Base-by-base conservation (phyloP, 2,113 vertebrate genomes). In the Hippocampus abdominalis region DNA sequence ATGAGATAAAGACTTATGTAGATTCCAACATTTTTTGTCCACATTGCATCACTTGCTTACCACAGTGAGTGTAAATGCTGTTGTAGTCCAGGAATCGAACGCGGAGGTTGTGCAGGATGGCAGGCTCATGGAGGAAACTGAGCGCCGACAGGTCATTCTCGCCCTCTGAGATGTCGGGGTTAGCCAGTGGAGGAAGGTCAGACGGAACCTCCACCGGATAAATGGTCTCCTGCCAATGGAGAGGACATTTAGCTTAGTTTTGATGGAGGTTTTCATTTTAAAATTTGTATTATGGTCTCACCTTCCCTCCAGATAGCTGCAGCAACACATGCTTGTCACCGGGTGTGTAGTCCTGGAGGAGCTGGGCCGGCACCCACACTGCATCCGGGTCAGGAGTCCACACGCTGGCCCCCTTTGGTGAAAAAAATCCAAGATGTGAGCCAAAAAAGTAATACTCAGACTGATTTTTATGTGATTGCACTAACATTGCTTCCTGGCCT, bases 61-160 rank as follows among this genome's bases (percentile, higher is more conserved):
- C 90, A 0, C 93, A 94, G 84, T 91, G 93, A 0, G 93, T 94
- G 84, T 92, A 93, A 80, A 93, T 93, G 84, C 89, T 84, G n/a
- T 73, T 93, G 83, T 89, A 92, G 80, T 94, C 92, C 70, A 94
- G 78, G 68, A 94, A 95, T 27, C 93, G 87, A 56, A 87, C 80
- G 0, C 87, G 81, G 16, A 95, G 89, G 36, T 93, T 94, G 76
- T 94, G 93, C 76, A 94, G 82, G 64, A 94, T 90, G 0, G 93
- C 94, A 0, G 92, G 88, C 74, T 94, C 94, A 0, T 94, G 93
- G 10, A 93, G 91, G 80, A 93, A 93, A 70, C 90, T 93, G 66
- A 94, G 91, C 2, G 61, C 90, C 0, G 93, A 93, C 62, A 94
- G 89, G 82, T 93, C 91, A 12, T 90, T 88, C 48, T 92, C 89